Base-by-base conservation (phyloP, 2,113 vertebrate genomes). In the Rutilus rutilus region DNA sequence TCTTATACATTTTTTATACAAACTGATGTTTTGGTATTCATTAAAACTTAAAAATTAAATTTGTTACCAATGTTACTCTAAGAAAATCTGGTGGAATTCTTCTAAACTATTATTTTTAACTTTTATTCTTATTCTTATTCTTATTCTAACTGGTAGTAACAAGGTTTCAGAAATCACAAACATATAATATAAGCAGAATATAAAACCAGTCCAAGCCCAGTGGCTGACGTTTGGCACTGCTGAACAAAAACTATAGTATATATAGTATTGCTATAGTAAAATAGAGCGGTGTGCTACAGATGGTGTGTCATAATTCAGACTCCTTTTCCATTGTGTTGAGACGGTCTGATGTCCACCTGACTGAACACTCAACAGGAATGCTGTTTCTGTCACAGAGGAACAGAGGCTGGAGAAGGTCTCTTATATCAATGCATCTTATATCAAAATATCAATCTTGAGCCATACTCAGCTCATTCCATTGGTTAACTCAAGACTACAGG, bases 281-380 rank as follows among this genome's bases (percentile, higher is more conserved):
- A 54, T 33, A 33, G 25, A 77, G 25, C 30, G 15, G 6, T 33
- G 54, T 85, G 74, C 62, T 25, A 80, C 91, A 93, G 91, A 92
- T 90, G 91, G 82, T 47, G 50, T 85, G 84, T 82, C 62, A 2
- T 50, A 59, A 79, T 47, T 73, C 14, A 86, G 83, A 76, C 69
- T 52, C 21, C 77, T 39, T 74, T 87, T 74, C 21, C 39, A 75
- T 88, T 88, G 84, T 88, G 82, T 54, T 82, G 50, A 54, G 52
- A 30, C 23, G 25, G 78, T 87, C 90, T 92, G 88, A 62, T 50
- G 89, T 78, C 89, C 91, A 90, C 92, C 91, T 90, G 90, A 19
- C 50, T 42, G 17, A 84, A 69, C 65, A 30, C 65, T 19, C 62
- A 6, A 27, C 23, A 67, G 27, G 78, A 30, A 74, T 36, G 23